Evolutionary conservation across 2,888 invertebrate species (phyloP).

Genomic region (Chrysolina haemoptera): DNA sequence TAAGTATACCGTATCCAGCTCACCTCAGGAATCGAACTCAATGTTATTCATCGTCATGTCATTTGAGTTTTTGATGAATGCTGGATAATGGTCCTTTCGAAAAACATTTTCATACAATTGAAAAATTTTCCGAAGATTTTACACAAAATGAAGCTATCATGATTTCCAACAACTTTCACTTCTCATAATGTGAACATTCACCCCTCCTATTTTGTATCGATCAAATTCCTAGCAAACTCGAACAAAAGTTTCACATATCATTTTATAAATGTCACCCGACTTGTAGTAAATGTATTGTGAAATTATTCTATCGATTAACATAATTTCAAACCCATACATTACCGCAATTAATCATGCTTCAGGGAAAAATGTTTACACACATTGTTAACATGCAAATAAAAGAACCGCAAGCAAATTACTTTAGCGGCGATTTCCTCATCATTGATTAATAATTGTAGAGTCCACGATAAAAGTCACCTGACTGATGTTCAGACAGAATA

Average conservation of each 20-base stretch:
- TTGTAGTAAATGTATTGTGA: slow-evolving; percentile 18
- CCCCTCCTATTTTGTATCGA: slow-evolving; percentile 6
- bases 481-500: too few relatives aligned
- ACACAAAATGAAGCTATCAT: too few relatives aligned
- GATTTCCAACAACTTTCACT: too few relatives aligned
- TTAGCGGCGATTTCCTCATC: not conserved
- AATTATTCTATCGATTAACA: slow-evolving; percentile 12
- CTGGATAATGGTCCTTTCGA: too few relatives aligned
- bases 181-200: not conserved
- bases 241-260: not conserved
- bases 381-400: not conserved
- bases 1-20: too few relatives aligned
- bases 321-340: not conserved
- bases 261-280: not conserved
- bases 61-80: too few relatives aligned
- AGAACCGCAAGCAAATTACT: not conserved
- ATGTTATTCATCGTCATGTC: too few relatives aligned
- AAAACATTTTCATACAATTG: too few relatives aligned
- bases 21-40: too few relatives aligned
- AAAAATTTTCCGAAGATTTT: too few relatives aligned
- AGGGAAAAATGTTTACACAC: not conserved
- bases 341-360: not conserved
- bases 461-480: too few relatives aligned
- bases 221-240: not conserved
- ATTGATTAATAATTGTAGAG: too few relatives aligned